phyloP scores from a whole-genome alignment of 2,888 invertebrate genomes.

The Pammene aurita region DNA sequence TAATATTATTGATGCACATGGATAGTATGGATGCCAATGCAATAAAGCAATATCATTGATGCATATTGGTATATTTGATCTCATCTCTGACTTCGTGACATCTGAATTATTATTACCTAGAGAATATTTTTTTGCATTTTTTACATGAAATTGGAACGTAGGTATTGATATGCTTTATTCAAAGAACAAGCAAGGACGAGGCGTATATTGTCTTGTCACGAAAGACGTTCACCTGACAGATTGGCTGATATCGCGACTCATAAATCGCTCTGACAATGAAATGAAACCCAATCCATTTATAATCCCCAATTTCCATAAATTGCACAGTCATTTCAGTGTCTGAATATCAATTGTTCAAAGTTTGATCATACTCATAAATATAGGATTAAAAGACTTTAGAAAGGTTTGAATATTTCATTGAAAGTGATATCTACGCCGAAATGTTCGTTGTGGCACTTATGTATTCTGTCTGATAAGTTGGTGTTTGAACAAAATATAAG shows the following conservation, averaged over 20 bases:
- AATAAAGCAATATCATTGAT: too few relatives aligned
- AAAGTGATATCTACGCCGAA: conserved; percentile 5
- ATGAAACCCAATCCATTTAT: conserved; percentile 20
- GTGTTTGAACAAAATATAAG: conserved; percentile 18
- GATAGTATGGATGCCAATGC: background rate
- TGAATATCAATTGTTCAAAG: conserved; percentile 21
- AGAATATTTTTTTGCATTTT: too few relatives aligned
- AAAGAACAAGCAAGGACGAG: background rate
- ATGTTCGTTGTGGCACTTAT: background rate
- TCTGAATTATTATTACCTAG: too few relatives aligned
- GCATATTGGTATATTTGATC: too few relatives aligned
- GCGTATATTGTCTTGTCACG: conserved; percentile 3
- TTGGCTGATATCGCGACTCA: conserved; percentile 21
- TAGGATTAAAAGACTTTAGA: conserved; percentile 22
- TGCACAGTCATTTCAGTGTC: conserved; percentile 18
- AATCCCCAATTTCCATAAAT: conserved; percentile 25
- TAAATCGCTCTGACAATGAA: conserved; percentile 19
- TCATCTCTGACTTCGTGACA: too few relatives aligned
- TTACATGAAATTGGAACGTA: background rate
- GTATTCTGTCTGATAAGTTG: conserved; percentile 8
- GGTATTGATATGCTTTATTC: background rate
- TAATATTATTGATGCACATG: background rate
- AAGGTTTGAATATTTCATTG: conserved; percentile 21
- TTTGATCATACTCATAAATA: conserved; percentile 28
- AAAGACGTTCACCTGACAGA: conserved; percentile 10